Base-by-base conservation (phyloP, 2,113 vertebrate species). In the Poecilia latipinna region DNA sequence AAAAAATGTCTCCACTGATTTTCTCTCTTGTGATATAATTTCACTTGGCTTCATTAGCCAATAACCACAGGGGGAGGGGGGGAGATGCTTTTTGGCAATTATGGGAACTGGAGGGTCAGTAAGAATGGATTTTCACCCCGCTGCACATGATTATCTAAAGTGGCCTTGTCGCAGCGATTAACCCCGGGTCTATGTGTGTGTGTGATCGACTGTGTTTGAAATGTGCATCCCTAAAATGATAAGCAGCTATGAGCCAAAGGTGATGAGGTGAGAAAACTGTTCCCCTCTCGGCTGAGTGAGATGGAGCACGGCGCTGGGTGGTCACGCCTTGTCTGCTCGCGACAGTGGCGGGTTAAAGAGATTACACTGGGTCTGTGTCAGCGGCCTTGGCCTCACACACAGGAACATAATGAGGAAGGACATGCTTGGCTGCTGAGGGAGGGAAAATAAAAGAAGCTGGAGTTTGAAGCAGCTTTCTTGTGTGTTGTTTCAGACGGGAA, bases 291-390 rank as follows among this genome's bases (percentile, higher is more conserved):
- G 93, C 92, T 94, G 89, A 90, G 82, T 93, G 89, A 95, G 95
- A 94, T 91, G 94, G 95, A 96, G 95, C 95, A 94, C 94, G 93
- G 93, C 92, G 95, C 91, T 95, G 94, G 88, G 92, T 87, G 90
- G 94, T 96, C 95, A 95, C 86, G 95, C 95, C 94, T 96, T 93
- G 93, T 93, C 93, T 89, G 90, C 78, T 94, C 92, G 86, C 92
- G 91, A 92, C 92, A 94, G 94, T 94, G 94, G 92, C 94, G 95
- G 95, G 96, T 97, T 97, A 97, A 96, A 96, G 95, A 96, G 96
- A 97, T 98, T 97, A 97, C 95, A 95, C 93, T 81, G 83, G 92
- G 94, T 94, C 93, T 94, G 93, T 93, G 94, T 96, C 95, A 96
- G 94, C 94, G 94, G 95, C 94, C 95, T 94, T 93, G 95, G 95